phyloP scores from a whole-genome alignment of 2,113 vertebrate species.

The Chaetodon trifascialis region DNA sequence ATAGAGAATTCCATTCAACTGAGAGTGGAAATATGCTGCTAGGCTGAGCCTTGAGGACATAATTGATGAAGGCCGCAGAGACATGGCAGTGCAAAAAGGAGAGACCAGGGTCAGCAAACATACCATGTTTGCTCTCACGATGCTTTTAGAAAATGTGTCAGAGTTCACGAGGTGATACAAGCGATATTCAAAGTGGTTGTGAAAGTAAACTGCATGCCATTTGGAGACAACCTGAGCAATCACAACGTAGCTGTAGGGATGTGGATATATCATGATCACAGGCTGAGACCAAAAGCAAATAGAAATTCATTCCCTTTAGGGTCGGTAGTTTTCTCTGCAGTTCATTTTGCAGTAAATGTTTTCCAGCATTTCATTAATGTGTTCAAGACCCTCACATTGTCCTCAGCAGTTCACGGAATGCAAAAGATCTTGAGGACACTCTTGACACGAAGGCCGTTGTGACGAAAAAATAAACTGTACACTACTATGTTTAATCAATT shows the following conservation, averaged over 20 bases:
- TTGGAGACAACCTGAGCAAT: constrained; percentile 53
- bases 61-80: constrained; percentile 58
- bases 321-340: constrained; percentile 61
- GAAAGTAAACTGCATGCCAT: constrained; percentile 63
- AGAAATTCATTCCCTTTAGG: constrained; percentile 60
- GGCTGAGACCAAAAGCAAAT: constrained; percentile 69
- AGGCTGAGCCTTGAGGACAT: constrained; percentile 44
- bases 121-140: constrained; percentile 21
- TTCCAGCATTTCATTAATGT: constrained; percentile 47
- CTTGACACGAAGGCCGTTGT: background rate
- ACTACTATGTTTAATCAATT: constrained; percentile 1
- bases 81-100: constrained; percentile 1
- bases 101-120: background rate
- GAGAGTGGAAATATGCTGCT: constrained; percentile 57
- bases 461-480: constrained; percentile 33
- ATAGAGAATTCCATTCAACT: constrained; percentile 69
- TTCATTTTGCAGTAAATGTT: constrained; percentile 52
- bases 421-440: constrained; percentile 17
- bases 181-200: constrained; percentile 51
- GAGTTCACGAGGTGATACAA: constrained; percentile 49
- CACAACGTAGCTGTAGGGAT: constrained; percentile 58
- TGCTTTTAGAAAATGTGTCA: constrained; percentile 50
- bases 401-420: constrained; percentile 22
- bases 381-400: constrained; percentile 11
- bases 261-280: constrained; percentile 62